Evolutionary conservation across 1,140 invertebrate species (phyloP).

Genomic region (Capitella teleta): DNA sequence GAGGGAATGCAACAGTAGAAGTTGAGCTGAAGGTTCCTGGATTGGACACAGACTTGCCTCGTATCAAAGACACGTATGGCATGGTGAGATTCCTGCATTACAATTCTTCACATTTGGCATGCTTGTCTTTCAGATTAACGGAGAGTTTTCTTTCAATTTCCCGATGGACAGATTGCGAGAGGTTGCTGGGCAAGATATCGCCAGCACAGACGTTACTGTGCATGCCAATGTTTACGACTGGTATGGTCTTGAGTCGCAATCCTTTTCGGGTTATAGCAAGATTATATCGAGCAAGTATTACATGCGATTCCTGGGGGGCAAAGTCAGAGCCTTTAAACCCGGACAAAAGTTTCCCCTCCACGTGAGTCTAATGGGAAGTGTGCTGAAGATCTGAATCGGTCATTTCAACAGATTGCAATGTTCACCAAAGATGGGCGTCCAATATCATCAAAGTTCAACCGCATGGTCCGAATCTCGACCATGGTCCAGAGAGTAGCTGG

Average conservation of each 20-base stretch:
- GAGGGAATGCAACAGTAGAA: too few species aligned
- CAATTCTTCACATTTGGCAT: too few species aligned
- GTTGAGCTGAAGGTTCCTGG: too few species aligned
- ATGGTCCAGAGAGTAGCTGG: too few species aligned
- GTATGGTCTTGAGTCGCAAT: not conserved
- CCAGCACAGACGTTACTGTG: not conserved
- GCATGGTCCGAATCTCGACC: too few species aligned
- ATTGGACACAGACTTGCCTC: too few species aligned
- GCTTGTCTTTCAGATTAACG: not conserved
- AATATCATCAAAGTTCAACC: too few species aligned
- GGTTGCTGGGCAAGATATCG: not conserved
- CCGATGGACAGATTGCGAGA: not conserved
- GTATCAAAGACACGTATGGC: too few species aligned
- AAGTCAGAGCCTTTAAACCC: slow-evolving; percentile 2
- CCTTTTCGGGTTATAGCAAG: not conserved
- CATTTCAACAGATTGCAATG: too few species aligned
- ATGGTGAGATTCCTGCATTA: too few species aligned
- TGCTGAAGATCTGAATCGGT: too few species aligned
- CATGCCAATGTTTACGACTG: not conserved
- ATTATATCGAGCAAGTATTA: not conserved
- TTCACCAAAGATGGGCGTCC: too few species aligned
- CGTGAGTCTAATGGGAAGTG: slow-evolving; percentile 1
- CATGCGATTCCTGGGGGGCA: slow-evolving; percentile 2
- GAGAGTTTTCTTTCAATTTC: not conserved
- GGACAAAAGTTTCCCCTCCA: not conserved